Evolutionary conservation across 2,113 vertebrate species (phyloP).

Genomic region (Apodemus speciosus): DNA sequence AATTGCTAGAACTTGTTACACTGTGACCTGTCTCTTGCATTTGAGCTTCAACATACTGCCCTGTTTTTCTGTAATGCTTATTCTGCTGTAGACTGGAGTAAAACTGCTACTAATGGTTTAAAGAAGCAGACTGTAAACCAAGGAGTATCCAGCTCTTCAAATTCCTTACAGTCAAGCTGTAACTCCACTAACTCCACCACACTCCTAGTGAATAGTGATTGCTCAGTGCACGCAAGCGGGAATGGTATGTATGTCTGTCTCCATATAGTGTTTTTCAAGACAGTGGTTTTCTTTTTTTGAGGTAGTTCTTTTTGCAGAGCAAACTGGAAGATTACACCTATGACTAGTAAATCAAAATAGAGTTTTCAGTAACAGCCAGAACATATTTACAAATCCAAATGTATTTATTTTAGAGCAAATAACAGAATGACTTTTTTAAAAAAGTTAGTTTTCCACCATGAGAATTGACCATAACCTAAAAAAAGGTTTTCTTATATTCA

Average conservation of each 20-base stretch:
- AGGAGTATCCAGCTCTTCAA: conserved; percentile 89
- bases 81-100: conserved; percentile 88
- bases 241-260: conserved; percentile 86
- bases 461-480: conserved; percentile 49
- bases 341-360: conserved; percentile 58
- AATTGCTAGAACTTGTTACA: conserved; percentile 66
- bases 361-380: conserved; percentile 35
- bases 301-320: conserved; percentile 59
- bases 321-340: conserved; percentile 25
- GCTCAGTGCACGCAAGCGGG: conserved; percentile 84
- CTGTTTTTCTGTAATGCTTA: conserved; percentile 78
- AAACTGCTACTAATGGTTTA: conserved; percentile 89
- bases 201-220: conserved; percentile 87
- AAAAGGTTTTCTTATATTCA: conserved; percentile 33
- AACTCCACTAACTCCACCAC: conserved; percentile 89
- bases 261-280: conserved; percentile 63
- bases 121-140: conserved; percentile 90
- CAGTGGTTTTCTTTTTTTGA: conserved; percentile 25
- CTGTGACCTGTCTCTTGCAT: conserved; percentile 70
- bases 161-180: conserved; percentile 89
- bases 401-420: conserved; percentile 55
- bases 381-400: conserved; percentile 38
- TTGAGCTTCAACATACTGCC: conserved; percentile 69
- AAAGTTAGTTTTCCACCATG: conserved; percentile 21
- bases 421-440: conserved; percentile 3